phyloP scores from a whole-genome alignment of 2,113 vertebrate species.

The Acrocephalus arundinaceus region DNA sequence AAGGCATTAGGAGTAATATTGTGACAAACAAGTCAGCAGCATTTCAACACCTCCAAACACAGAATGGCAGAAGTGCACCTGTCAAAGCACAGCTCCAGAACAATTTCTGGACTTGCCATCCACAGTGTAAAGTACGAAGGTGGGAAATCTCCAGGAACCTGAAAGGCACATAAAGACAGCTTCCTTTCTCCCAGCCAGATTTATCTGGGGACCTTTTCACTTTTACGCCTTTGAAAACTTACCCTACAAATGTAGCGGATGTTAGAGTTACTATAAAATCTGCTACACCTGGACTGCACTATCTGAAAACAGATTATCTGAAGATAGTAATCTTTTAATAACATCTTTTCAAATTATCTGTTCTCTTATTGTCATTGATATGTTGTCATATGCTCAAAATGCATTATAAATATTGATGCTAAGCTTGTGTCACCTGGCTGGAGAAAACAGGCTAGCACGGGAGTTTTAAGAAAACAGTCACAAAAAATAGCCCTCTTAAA shows the following conservation, averaged over 20 bases:
- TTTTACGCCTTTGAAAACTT: background rate
- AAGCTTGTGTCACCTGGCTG: background rate
- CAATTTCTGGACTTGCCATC: background rate
- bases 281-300: background rate
- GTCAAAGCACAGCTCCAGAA: background rate
- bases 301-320: background rate
- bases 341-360: background rate
- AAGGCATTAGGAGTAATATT: constrained; percentile 43
- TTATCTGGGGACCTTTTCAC: background rate
- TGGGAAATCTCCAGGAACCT: background rate
- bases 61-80: background rate
- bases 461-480: background rate
- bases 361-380: background rate
- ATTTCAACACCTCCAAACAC: constrained; percentile 2
- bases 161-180: background rate
- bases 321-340: background rate
- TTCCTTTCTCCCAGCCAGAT: background rate
- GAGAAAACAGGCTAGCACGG: background rate
- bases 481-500: background rate
- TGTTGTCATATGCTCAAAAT: background rate
- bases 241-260: background rate
- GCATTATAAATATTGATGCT: background rate
- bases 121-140: background rate
- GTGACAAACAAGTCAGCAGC: constrained; percentile 40
- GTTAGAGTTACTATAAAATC: background rate